Conservation (phyloP, 1,140 invertebrate species). For the Neodiprion lecontei region DNA sequence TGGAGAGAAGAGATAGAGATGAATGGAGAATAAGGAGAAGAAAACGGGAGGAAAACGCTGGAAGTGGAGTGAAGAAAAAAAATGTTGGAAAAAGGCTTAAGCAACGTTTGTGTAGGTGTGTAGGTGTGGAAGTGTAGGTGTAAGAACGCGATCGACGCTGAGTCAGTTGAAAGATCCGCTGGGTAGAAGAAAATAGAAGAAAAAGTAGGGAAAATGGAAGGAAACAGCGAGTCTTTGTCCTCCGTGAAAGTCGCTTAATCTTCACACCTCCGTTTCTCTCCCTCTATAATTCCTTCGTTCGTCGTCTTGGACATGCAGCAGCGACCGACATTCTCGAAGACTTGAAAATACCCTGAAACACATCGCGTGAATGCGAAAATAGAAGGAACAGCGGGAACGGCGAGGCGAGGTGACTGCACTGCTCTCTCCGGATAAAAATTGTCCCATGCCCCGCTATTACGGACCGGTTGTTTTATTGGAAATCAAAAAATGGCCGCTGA, state of each 20-base stretch:
- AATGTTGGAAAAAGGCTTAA: too few relatives aligned
- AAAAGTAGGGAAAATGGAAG: constrained; percentile 3
- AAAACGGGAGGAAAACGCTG: background rate
- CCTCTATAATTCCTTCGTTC: constrained; percentile 1
- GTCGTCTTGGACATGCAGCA: background rate
- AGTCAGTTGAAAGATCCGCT: background rate
- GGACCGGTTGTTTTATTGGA: too few relatives aligned
- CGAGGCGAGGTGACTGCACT: too few relatives aligned
- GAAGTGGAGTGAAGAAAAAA: background rate
- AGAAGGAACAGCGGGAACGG: background rate
- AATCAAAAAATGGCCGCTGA: too few relatives aligned
- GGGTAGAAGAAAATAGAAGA: background rate
- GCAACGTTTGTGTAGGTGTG: too few relatives aligned
- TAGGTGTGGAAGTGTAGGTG: too few relatives aligned
- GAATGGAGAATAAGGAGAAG: background rate
- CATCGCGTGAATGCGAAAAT: background rate
- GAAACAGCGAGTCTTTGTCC: constrained; percentile 33
- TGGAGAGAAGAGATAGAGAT: background rate
- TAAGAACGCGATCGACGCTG: background rate
- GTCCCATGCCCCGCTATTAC: too few relatives aligned
- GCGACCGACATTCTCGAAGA: background rate
- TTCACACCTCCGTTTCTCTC: background rate
- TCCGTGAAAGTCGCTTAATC: constrained; percentile 30
- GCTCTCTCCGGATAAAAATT: too few relatives aligned
- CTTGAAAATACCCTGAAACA: too few relatives aligned